Base-by-base conservation (phyloP, 2,888 invertebrate species). In the Diplolepis rosae region DNA sequence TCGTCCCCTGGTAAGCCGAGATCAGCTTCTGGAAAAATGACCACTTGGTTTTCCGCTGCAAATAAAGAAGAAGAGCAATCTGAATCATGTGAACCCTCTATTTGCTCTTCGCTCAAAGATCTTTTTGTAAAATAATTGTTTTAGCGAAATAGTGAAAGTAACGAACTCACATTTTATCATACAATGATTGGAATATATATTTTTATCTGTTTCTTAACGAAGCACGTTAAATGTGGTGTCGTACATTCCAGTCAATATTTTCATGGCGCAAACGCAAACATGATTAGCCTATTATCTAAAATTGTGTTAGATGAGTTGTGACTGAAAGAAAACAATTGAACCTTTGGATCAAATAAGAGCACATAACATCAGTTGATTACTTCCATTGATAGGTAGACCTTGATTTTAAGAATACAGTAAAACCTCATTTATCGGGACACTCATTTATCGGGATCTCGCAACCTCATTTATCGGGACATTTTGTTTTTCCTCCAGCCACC, bases 81-180 rank as follows among this genome's bases (percentile, higher is more conserved):
- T 70, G 94, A 94, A 80, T 91, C 93, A 28, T 95, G 95, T 89
- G 95, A 96, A 82, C 93, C 95, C 50, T 94, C 94, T 32, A 91
- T 96, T 79, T 95, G 95, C 90, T 93, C 95, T 77, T 94, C 95
- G 54, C 90, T 96, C 67, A 96, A 96, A 89, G 95, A 96, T 89
- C 92, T 96, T 66, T 96, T 96, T 88, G 95, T 95, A 86, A 96
- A 96, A 92, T 94, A 92, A 90, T 89, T 69, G 51, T 45, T 18
- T 79, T 24, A 15, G n/a, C 35, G 48, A 51, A 9, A 30, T 42
- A 32, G 67, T 27, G 2, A 18, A 18, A 45, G 7, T 45, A 45
- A 45, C 4, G 18, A 18, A 18, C 15, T 7, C 7, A 30, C 7
- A 30, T 30, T 7, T 1, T 30, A 30, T 6, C 7, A 30, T 30